phyloP scores from a whole-genome alignment of 2,888 invertebrate species.

The Anarsia innoxiella region DNA sequence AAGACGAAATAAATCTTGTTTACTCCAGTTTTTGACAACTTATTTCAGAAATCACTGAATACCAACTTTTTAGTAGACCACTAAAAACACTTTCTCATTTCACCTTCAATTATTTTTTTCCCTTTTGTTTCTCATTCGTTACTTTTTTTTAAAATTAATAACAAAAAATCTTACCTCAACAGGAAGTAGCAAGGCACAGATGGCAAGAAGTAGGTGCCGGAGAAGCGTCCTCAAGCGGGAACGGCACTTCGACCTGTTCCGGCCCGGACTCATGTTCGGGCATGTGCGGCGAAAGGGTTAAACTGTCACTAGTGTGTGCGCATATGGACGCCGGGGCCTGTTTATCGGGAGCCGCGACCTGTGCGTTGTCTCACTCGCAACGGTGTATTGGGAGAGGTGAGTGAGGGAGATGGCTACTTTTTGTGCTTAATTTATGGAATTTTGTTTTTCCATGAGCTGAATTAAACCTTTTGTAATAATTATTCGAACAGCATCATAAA shows the following conservation, averaged over 20 bases:
- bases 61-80: too few species aligned
- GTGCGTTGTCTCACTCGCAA: slow-evolving; percentile 60
- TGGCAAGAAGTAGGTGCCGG: slow-evolving; percentile 55
- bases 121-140: too few species aligned
- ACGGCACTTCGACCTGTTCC: slow-evolving; percentile 30
- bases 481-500: too few species aligned
- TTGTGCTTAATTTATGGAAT: too few species aligned
- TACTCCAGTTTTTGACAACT: too few species aligned
- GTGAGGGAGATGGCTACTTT: slow-evolving; percentile 5
- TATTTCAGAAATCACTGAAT: too few species aligned
- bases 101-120: too few species aligned
- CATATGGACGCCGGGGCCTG: slow-evolving; percentile 68
- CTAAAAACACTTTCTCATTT: too few species aligned
- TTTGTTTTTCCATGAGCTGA: too few species aligned
- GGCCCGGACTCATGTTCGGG: slow-evolving; percentile 36
- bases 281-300: slow-evolving; percentile 45
- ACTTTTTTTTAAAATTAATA: too few species aligned
- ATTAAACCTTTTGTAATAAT: too few species aligned
- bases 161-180: neutral
- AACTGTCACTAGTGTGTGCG: slow-evolving; percentile 51
- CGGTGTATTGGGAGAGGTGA: slow-evolving; percentile 65
- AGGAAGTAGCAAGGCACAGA: slow-evolving; percentile 58
- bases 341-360: slow-evolving; percentile 44
- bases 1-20: too few species aligned
- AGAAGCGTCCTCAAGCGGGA: slow-evolving; percentile 43